A percentile compares a stretch with the other conserved stretches of the same genome.
These are phyloP conservation scores for Accipiter cooperii DNA, from an alignment of 2,113 vertebrate genomes.

Conservation along the genomic window DNA sequence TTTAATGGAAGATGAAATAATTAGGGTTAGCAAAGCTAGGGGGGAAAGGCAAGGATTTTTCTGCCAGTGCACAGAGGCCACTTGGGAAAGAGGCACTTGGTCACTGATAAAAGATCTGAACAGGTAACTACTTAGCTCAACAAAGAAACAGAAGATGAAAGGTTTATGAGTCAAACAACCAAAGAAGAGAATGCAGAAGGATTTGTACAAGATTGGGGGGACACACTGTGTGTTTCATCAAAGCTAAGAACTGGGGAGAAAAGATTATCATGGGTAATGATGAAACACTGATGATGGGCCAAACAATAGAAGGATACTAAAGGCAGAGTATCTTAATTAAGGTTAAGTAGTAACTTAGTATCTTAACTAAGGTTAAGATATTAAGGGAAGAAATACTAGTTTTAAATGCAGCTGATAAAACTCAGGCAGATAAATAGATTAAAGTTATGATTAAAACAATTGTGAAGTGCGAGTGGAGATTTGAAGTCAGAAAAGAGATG, in stretches of 20 bases:
- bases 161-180: background rate
- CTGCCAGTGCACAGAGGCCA: background rate
- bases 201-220: background rate
- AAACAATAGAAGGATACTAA: background rate
- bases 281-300: background rate
- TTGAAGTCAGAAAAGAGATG: background rate
- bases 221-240: background rate
- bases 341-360: background rate
- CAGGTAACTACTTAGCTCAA: background rate
- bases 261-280: background rate
- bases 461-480: background rate
- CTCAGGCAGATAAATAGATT: background rate
- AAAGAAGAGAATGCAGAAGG: background rate
- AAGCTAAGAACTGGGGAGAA: background rate
- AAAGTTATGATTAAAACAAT: background rate
- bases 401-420: background rate
- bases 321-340: background rate
- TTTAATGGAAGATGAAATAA: background rate
- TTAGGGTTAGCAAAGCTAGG: background rate
- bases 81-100: background rate
- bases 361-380: background rate
- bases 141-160: background rate
- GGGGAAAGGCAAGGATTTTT: background rate
- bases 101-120: background rate
- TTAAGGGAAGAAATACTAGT: background rate